phyloP scores from a whole-genome alignment of 2,797 vertebrate species.

The Pteronotus mesoamericanus region DNA sequence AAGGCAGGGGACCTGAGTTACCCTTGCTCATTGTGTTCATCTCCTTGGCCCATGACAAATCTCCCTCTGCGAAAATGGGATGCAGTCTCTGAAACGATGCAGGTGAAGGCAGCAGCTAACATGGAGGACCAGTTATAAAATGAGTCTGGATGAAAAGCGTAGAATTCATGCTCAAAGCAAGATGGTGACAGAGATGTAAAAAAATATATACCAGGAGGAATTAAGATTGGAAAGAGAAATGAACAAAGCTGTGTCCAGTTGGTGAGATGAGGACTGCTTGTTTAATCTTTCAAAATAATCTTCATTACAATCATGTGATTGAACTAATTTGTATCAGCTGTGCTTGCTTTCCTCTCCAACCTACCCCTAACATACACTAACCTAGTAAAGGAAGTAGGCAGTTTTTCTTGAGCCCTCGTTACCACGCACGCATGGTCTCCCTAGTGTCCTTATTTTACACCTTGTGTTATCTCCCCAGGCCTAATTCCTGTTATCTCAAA shows the following conservation, averaged over 20 bases:
- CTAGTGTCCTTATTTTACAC: not conserved
- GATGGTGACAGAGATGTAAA: not conserved
- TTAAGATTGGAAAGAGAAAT: not conserved
- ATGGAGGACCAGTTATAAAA: not conserved
- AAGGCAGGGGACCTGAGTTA: not conserved
- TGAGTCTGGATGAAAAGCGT: not conserved
- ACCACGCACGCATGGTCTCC: not conserved
- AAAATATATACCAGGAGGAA: not conserved
- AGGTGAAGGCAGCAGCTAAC: not conserved
- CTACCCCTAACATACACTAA: not conserved
- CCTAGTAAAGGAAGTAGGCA: not conserved
- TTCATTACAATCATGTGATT: not conserved
- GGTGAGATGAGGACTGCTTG: not conserved
- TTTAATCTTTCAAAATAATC: not conserved
- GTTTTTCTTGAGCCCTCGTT: not conserved
- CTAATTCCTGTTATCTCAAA: not conserved
- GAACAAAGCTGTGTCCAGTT: not conserved
- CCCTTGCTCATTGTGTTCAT: not conserved
- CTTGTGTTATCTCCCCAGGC: not conserved
- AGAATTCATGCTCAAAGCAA: not conserved
- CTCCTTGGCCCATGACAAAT: not conserved
- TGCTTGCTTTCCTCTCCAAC: not conserved
- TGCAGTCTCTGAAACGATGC: not conserved
- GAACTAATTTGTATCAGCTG: not conserved
- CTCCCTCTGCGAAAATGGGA: not conserved